phyloP scores from a whole-genome alignment of 2,888 invertebrate genomes.

The Drosophila macrospina region DNA sequence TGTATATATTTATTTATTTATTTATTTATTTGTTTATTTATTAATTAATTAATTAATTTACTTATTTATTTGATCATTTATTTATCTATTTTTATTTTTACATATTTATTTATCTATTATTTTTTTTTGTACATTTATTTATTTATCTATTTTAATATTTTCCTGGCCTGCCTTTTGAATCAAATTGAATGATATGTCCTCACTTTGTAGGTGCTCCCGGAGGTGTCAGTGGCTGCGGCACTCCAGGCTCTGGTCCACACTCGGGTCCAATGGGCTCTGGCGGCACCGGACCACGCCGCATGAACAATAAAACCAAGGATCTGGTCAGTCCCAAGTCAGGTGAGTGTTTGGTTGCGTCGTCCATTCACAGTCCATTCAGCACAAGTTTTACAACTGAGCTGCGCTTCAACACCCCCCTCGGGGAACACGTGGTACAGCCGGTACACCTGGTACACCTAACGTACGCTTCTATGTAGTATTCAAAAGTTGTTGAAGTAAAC shows the following conservation, averaged over 20 bases:
- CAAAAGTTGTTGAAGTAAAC: slow-evolving; percentile 22
- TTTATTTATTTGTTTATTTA: too few relatives aligned
- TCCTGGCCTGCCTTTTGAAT: too few relatives aligned
- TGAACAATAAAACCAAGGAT: slow-evolving; percentile 86
- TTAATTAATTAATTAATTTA: too few relatives aligned
- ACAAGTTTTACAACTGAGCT: slow-evolving; percentile 40
- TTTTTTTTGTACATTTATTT: not conserved
- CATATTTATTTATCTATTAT: not conserved
- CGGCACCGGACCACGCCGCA: slow-evolving; percentile 84
- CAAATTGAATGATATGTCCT: not conserved
- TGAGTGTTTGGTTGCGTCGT: slow-evolving; percentile 65
- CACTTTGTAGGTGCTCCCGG: slow-evolving; percentile 82
- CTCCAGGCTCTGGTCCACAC: slow-evolving; percentile 85
- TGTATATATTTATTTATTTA: too few relatives aligned
- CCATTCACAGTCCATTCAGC: slow-evolving; percentile 12
- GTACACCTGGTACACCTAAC: slow-evolving; percentile 47
- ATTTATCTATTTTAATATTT: not conserved
- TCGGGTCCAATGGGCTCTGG: slow-evolving; percentile 85
- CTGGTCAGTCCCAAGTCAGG: slow-evolving; percentile 86
- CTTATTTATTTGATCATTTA: too few relatives aligned
- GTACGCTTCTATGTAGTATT: slow-evolving; percentile 51
- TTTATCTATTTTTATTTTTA: too few relatives aligned
- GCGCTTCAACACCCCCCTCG: slow-evolving; percentile 53
- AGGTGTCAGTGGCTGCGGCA: slow-evolving; percentile 84
- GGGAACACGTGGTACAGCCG: slow-evolving; percentile 25